Evolutionary conservation across 2,797 vertebrate species (phyloP).

Genomic region (Thripadectes ignobilis): DNA sequence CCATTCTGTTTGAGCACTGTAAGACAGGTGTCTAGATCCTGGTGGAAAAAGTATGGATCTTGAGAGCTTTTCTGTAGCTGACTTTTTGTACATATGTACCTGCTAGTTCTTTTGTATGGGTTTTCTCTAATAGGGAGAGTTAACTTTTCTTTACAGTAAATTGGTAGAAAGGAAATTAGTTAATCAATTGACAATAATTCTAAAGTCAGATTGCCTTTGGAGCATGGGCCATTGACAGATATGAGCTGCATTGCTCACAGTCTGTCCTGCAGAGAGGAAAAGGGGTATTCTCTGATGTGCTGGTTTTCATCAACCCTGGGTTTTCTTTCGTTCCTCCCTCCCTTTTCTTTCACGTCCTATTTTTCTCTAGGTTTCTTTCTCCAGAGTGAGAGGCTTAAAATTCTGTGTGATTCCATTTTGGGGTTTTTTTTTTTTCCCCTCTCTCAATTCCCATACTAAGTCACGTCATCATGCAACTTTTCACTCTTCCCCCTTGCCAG

Average conservation of each 20-base stretch:
- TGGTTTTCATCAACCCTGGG: neutral
- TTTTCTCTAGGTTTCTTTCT: neutral
- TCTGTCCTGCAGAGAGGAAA: neutral
- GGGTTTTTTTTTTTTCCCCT: neutral
- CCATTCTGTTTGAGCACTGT: neutral
- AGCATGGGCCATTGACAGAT: neutral
- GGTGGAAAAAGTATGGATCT: neutral
- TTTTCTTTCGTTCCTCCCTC: neutral
- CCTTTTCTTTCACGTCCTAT: neutral
- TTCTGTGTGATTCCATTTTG: neutral
- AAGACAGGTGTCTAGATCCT: neutral
- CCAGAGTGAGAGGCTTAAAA: neutral
- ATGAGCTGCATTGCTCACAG: neutral
- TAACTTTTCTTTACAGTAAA: neutral
- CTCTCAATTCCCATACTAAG: neutral
- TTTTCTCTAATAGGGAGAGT: neutral
- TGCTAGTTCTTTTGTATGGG: neutral
- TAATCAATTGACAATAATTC: neutral
- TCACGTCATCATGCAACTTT: slow-evolving; percentile 7
- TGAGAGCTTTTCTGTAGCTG: neutral
- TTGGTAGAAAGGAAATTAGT: neutral
- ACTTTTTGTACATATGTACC: neutral
- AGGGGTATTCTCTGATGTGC: neutral
- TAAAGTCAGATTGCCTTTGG: neutral
- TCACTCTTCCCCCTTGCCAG: slow-evolving; percentile 24